phyloP scores from a whole-genome alignment of 1,140 invertebrate species.

The Eupeodes corollae region DNA sequence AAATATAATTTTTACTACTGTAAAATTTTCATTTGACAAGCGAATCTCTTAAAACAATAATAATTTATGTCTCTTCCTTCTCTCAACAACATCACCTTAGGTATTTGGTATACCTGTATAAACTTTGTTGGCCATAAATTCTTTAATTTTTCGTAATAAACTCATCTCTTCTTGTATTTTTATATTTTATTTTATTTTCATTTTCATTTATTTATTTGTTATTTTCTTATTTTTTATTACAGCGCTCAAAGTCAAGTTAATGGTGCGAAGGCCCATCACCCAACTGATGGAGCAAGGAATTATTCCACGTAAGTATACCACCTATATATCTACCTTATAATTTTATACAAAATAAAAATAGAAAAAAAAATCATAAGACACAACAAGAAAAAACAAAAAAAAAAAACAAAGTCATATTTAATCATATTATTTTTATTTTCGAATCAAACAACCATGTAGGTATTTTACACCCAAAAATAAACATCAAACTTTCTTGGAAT shows the following conservation, averaged over 20 bases:
- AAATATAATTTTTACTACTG: too few species aligned
- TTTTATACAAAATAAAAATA: conserved; percentile 2
- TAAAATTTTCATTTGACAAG: too few species aligned
- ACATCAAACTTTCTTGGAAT: too few species aligned
- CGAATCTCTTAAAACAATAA: too few species aligned
- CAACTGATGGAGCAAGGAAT: conserved; percentile 95
- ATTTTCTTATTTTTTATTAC: conserved; percentile 41
- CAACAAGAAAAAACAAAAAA: too few species aligned
- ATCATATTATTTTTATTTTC: neutral
- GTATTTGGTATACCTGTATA: too few species aligned
- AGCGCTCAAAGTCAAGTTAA: conserved; percentile 94
- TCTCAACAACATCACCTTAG: too few species aligned
- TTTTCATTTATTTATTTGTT: conserved; percentile 25
- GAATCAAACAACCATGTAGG: neutral
- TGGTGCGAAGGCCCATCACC: conserved; percentile 85
- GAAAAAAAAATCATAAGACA: neutral
- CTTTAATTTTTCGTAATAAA: too few species aligned
- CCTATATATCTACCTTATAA: neutral
- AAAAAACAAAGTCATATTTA: neutral
- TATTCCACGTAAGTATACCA: conserved; percentile 84
- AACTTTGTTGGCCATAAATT: too few species aligned
- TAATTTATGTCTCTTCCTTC: too few species aligned
- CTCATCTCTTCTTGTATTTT: conserved; percentile 3
- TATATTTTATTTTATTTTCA: conserved; percentile 9
- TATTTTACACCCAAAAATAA: neutral